A percentile compares a stretch with the other conserved stretches of the same genome.
Conservation (phyloP, 2,888 invertebrate genomes). For the Drosophila macrospina region DNA sequence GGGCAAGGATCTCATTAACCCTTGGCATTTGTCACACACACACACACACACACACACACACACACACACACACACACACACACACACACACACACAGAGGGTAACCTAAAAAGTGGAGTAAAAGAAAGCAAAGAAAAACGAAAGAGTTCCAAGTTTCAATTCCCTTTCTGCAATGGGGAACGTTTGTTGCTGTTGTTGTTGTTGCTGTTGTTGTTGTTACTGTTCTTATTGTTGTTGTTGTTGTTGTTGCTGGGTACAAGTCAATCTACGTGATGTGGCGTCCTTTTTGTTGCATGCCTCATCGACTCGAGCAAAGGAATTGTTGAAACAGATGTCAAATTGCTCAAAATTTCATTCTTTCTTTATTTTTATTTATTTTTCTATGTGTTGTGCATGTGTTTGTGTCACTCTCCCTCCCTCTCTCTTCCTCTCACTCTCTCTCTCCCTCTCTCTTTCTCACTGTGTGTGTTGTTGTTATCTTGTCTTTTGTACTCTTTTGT, state of each 20-base stretch:
- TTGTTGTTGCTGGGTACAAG: conserved; percentile 51
- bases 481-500: conserved; percentile 62
- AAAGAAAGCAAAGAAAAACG: background rate
- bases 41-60: no score
- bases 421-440: no score
- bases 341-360: conserved; percentile 60
- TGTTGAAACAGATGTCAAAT: conserved; percentile 79
- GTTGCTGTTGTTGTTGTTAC: conserved; percentile 26
- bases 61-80: no score
- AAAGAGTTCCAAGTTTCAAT: conserved; percentile 39
- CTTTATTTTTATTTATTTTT: conserved; percentile 38
- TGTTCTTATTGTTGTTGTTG: conserved; percentile 23
- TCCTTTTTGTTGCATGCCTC: conserved; percentile 67
- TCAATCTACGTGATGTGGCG: conserved; percentile 75
- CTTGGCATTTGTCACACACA: conserved; percentile 76
- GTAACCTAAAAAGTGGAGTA: conserved; percentile 14
- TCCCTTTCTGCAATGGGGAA: background rate
- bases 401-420: no score
- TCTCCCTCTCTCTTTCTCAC: no score
- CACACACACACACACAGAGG: conserved; percentile 55
- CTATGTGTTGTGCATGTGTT: conserved; percentile 25
- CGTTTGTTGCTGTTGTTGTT: conserved; percentile 14
- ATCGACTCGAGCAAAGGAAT: conserved; percentile 48
- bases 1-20: conserved; percentile 70
- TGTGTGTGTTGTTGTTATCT: conserved; percentile 18